Conservation (phyloP, 2,888 invertebrate genomes). For the Apocheima hispidaria region DNA sequence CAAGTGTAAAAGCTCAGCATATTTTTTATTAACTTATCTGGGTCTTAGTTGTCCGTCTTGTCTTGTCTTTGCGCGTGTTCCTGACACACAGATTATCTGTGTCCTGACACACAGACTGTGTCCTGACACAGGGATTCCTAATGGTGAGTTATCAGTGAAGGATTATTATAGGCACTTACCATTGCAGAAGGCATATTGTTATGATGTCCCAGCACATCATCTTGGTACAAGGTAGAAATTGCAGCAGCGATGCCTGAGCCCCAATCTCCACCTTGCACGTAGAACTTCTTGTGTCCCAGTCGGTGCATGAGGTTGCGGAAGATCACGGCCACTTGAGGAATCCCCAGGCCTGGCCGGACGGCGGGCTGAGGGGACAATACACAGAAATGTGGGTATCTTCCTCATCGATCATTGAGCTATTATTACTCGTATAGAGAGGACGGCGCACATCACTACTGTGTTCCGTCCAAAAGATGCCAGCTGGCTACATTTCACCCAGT, state of each 20-base stretch:
- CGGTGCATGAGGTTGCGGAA: slow-evolving; percentile 90
- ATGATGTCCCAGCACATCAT: slow-evolving; percentile 80
- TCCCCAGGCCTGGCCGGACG: slow-evolving; percentile 85
- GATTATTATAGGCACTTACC: slow-evolving; percentile 44
- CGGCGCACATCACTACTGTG: too few relatives aligned
- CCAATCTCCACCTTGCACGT: slow-evolving; percentile 92
- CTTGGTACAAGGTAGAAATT: slow-evolving; percentile 83
- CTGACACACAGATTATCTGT: too few relatives aligned
- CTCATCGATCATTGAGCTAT: neutral
- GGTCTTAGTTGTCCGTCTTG: too few relatives aligned
- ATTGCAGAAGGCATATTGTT: slow-evolving; percentile 56
- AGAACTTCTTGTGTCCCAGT: slow-evolving; percentile 88
- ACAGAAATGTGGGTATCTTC: neutral
- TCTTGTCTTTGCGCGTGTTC: too few relatives aligned
- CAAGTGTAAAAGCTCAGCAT: too few relatives aligned
- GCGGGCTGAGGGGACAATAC: slow-evolving; percentile 72
- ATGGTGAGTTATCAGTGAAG: too few relatives aligned
- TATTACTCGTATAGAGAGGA: too few relatives aligned
- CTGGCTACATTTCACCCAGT: too few relatives aligned
- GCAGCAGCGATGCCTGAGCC: slow-evolving; percentile 88
- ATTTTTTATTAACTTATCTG: too few relatives aligned
- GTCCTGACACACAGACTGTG: too few relatives aligned
- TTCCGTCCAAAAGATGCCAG: too few relatives aligned
- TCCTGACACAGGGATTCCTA: neutral
- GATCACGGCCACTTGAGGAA: slow-evolving; percentile 84